Percentiles rank a stretch among this genome's conserved stretches.
phyloP scores from a whole-genome alignment of 1,140 invertebrate species.

The Melanaphis sacchari region DNA sequence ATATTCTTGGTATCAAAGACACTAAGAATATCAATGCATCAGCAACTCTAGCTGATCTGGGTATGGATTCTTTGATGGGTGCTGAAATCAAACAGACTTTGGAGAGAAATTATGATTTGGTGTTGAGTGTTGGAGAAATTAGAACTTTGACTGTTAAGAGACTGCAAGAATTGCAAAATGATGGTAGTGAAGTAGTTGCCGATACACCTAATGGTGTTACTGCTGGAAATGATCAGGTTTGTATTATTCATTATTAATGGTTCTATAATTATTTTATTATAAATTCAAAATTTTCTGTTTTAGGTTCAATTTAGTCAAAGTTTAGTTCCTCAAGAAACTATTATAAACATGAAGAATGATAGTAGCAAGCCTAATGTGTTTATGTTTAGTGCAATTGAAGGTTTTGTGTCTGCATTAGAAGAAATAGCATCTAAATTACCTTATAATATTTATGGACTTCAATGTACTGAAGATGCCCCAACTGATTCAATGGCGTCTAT shows the following conservation, averaged over 20 bases:
- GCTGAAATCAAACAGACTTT: slow-evolving; percentile 97
- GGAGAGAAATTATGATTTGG: slow-evolving; percentile 89
- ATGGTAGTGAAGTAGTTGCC: slow-evolving; percentile 54
- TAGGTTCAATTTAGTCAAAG: slow-evolving; percentile 45
- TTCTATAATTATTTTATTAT: not conserved
- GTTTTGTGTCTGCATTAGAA: slow-evolving; percentile 75
- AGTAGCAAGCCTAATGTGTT: slow-evolving; percentile 69
- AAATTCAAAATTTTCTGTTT: not conserved
- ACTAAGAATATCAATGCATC: slow-evolving; percentile 75
- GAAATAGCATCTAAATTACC: slow-evolving; percentile 75
- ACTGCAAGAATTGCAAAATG: slow-evolving; percentile 72
- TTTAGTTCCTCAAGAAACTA: slow-evolving; percentile 51
- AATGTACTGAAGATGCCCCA: slow-evolving; percentile 82
- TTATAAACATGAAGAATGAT: slow-evolving; percentile 39
- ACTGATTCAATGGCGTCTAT: slow-evolving; percentile 75
- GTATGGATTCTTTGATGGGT: slow-evolving; percentile 97
- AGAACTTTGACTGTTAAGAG: slow-evolving; percentile 78
- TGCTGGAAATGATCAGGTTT: slow-evolving; percentile 41
- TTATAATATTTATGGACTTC: slow-evolving; percentile 86
- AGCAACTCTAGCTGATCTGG: slow-evolving; percentile 86
- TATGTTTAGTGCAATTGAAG: slow-evolving; percentile 92
- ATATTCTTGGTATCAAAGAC: slow-evolving; percentile 88
- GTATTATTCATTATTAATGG: not conserved
- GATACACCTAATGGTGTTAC: slow-evolving; percentile 54
- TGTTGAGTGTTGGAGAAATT: slow-evolving; percentile 88